Evolutionary conservation across 2,113 vertebrate genomes (phyloP).

Genomic region (zebrafish (Danio rerio)): GRCz12tu NC_133198.1:45909001-45909500

Average conservation of each 20-base stretch:
- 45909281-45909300: constrained; percentile 56
- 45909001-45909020: too few relatives aligned
- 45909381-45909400: constrained; percentile 64
- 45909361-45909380: not conserved
- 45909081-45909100: too few relatives aligned
- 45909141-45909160: constrained; percentile 49
- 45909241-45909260: constrained; percentile 57
- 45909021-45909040: too few relatives aligned
- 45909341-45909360: not conserved
- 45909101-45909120: not conserved
- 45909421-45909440: constrained; percentile 69
- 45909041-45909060: too few relatives aligned
- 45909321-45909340: not conserved
- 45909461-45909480: constrained; percentile 72
- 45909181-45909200: too few relatives aligned
- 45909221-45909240: constrained; percentile 48
- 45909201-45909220: not conserved
- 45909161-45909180: too few relatives aligned
- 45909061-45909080: too few relatives aligned
- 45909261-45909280: constrained; percentile 61
- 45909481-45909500: constrained; percentile 76
- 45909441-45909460: constrained; percentile 79
- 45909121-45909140: constrained; percentile 49
- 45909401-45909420: constrained; percentile 74
- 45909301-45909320: too few relatives aligned